Base-by-base conservation (phyloP, 2,888 invertebrate genomes). In the Byasa hedistus region DNA sequence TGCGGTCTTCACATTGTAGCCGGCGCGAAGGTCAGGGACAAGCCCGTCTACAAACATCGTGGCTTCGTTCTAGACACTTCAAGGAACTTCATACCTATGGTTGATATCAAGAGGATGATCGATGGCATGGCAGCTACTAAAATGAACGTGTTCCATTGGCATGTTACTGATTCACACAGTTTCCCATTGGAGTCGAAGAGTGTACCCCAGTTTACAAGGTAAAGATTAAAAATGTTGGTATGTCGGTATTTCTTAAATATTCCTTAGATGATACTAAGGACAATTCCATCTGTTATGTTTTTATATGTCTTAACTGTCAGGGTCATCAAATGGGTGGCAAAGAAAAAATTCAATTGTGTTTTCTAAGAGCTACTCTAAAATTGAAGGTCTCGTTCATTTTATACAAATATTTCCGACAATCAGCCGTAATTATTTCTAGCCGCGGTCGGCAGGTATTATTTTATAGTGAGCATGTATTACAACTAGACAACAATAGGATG, bases 141-240 rank as follows among this genome's bases (percentile, higher is more conserved):
- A 85, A 87, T 98, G 91, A 98, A 98, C 80, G 96, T 97, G 0
- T 94, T 98, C 57, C 98, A 98, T 80, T 98, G 98, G 98, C 97
- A 97, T 80, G 95, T 95, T 0, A 96, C 96, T 0, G 98, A 98
- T 84, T 94, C 97, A 1, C 98, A 98, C 73, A 98, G 98, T 75
- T 98, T 98, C 85, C 98, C 98, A 0, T 91, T 98, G 77, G 95
- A 96, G 77, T 94, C 96, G 0, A 91, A 92, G n/a, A 91, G 94
- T 54, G 93, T 95, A 23, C 96, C 96, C 0, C 94, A 95, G 75
- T 93, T 97, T 87, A 93, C 96, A 1, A 93, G 93, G 93, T 96
- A 87, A 54, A 54, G 22, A 32, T 36, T 36, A n/a, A 10, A 39
- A 21, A 48, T 48, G 17, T 48, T 36, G 10, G 32, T 48, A 5